Conservation (phyloP, 2,797 vertebrate genomes). For the Botia almorhae region DNA sequence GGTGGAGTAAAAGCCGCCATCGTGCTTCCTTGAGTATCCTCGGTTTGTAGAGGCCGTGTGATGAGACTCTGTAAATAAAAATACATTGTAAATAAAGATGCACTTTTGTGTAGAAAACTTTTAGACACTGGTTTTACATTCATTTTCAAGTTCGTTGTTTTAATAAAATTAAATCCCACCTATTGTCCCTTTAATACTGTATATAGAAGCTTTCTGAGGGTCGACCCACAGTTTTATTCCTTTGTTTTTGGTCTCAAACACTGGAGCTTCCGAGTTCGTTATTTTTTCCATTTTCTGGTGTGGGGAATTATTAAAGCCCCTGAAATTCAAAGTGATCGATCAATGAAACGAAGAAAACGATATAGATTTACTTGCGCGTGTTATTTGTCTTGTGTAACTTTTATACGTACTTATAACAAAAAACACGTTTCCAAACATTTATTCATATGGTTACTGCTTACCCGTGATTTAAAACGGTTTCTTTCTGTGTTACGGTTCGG, state of each 20-base stretch:
- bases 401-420: too few species aligned
- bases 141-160: background rate
- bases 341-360: background rate
- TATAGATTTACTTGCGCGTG: too few species aligned
- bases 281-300: slow-evolving; percentile 51
- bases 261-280: slow-evolving; percentile 28
- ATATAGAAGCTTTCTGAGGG: slow-evolving; percentile 75
- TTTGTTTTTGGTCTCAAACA: slow-evolving; percentile 37
- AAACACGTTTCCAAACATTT: background rate
- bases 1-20: slow-evolving; percentile 76
- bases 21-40: slow-evolving; percentile 77
- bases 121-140: background rate
- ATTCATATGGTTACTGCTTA: slow-evolving; percentile 49
- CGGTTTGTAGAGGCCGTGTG: slow-evolving; percentile 77
- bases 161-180: slow-evolving; percentile 63
- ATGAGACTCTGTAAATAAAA: slow-evolving; percentile 72
- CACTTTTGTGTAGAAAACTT: too few species aligned
- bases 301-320: background rate
- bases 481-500: slow-evolving; percentile 75
- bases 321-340: background rate
- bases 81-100: background rate
- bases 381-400: background rate
- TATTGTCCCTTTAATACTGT: slow-evolving; percentile 80
- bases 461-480: slow-evolving; percentile 71
- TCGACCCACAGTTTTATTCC: slow-evolving; percentile 75